phyloP scores from a whole-genome alignment of 2,797 vertebrate genomes.

The Tangara arthus region DNA sequence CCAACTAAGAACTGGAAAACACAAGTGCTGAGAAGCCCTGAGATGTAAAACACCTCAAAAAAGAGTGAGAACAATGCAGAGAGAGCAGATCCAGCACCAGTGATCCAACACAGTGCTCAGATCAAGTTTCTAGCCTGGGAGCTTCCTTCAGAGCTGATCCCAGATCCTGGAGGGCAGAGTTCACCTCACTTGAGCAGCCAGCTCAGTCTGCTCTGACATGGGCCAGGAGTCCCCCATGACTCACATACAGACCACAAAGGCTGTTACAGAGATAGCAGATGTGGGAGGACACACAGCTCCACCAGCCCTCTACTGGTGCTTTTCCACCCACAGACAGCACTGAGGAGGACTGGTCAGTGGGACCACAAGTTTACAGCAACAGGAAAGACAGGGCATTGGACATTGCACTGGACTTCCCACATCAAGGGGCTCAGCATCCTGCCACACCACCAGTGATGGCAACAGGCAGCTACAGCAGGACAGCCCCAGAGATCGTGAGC shows the following conservation, averaged over 20 bases:
- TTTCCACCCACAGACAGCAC: neutral
- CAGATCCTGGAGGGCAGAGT: neutral
- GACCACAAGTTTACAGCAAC: neutral
- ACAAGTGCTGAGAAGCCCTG: neutral
- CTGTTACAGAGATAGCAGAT: neutral
- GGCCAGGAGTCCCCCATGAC: neutral
- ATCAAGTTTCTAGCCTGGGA: neutral
- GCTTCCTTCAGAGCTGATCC: neutral
- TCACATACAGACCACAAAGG: accelerated
- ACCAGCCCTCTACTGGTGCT: neutral
- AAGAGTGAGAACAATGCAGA: neutral
- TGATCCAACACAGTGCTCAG: neutral
- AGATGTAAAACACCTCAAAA: neutral
- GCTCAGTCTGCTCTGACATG: neutral
- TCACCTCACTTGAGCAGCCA: neutral
- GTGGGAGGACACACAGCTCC: neutral
- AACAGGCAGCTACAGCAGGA: neutral
- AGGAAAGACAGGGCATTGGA: neutral
- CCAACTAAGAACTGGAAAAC: neutral
- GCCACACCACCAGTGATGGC: neutral
- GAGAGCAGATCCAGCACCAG: neutral
- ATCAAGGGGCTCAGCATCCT: neutral
- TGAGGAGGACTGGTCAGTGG: neutral
- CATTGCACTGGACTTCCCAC: accelerated
- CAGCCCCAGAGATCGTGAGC: accelerated